Base-by-base conservation (phyloP, 2,888 invertebrate species). In the Dolichomitus sp. region DNA sequence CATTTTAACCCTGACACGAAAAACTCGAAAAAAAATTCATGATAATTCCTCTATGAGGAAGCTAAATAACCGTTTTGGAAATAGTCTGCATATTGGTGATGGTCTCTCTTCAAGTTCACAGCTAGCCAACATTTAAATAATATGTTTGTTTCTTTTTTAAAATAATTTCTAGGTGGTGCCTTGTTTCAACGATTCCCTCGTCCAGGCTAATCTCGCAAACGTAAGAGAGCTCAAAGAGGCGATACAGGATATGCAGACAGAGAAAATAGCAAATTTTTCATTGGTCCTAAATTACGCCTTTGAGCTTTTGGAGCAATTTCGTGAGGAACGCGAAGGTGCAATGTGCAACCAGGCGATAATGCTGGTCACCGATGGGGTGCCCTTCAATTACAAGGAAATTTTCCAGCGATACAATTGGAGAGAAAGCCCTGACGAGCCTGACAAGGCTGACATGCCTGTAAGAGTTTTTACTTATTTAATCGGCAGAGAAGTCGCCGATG, bases 331-430 rank as follows among this genome's bases (percentile, higher is more conserved):
- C 65, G 95, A 95, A 59, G 97, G 97, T 57, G 96, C 97, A 54
- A 95, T 95, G 86, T 95, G 95, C 91, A 98, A 98, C 94, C 97
- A 99, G 95, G 99, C 99, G 40, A 99, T 99, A 90, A 99, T 99
- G 99, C 94, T 99, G 88, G 97, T 99, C 88, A 99, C 99, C n/a
- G 99, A 99, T 94, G 99, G 99, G 30, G 98, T 99, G 17, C 99
- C 99, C 59, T 98, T 98, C 91, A 98, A 97, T 92, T 99, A 97
- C 94, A 97, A 98, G 92, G 97, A 98, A 90, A 96, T 99, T 77
- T 99, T 99, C 94, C 96, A 98, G 91, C 95, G 96, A 86, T 98
- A 97, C 94, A 99, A 99, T 94, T 98, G 98, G 97, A 95, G 95
- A 33, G 95, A 96, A 87, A 94, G 95, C 87, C 95, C 95, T 0